These are phyloP conservation scores for Rotaria macrura DNA, from an alignment of 2,888 invertebrate genomes.

Conservation along the genomic window DNA sequence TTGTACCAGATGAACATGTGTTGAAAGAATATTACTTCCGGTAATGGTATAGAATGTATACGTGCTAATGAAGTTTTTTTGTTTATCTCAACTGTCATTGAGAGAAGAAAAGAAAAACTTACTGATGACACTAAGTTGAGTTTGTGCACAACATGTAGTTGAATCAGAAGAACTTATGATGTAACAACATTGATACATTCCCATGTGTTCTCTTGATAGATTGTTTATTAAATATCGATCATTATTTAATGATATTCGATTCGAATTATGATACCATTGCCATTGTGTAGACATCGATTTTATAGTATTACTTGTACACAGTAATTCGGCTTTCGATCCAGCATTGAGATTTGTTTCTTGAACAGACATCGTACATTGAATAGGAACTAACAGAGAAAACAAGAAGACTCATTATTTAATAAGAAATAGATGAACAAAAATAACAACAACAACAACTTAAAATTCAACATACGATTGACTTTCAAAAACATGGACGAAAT, in stretches of 20 bases:
- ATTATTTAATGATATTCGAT: background rate
- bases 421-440: too few relatives aligned
- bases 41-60: background rate
- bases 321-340: background rate
- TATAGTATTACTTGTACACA: background rate
- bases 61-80: conserved; percentile 5
- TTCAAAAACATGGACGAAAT: background rate
- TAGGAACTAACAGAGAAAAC: background rate
- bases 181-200: conserved; percentile 20
- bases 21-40: background rate
- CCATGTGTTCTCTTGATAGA: background rate
- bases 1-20: conserved; percentile 1
- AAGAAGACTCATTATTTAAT: background rate
- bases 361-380: background rate
- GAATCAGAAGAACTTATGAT: background rate
- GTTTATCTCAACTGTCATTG: background rate
- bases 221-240: background rate
- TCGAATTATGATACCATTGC: background rate
- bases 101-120: background rate
- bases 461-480: background rate
- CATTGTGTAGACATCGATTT: background rate
- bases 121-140: background rate
- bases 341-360: background rate
- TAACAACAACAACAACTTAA: too few relatives aligned
- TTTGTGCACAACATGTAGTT: conserved; percentile 8